Percentiles rank a stretch among this genome's conserved stretches.
These are phyloP conservation scores for Rhinogobius similis DNA, from an alignment of 2,113 vertebrate genomes.

Conservation along the genomic window DNA sequence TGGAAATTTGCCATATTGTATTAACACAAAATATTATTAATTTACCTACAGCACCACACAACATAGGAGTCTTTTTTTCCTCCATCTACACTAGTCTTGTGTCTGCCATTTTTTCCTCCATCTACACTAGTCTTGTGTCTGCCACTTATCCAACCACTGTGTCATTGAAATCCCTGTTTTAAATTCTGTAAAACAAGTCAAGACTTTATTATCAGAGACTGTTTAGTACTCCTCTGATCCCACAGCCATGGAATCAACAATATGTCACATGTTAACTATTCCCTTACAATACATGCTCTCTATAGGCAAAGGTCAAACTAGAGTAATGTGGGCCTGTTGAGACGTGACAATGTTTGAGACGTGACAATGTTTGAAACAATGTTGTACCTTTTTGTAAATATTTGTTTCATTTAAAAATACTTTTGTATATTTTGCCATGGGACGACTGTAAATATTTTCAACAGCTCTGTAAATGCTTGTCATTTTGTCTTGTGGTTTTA, in stretches of 20 bases:
- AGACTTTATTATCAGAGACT: not conserved
- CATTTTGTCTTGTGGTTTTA: constrained; percentile 28
- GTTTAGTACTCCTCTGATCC: not conserved
- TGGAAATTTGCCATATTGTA: not conserved
- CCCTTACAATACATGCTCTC: not conserved
- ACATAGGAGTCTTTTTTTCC: no score
- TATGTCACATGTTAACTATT: not conserved
- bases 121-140: no score
- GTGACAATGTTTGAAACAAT: not conserved
- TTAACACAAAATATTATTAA: not conserved
- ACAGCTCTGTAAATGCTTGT: constrained; percentile 14
- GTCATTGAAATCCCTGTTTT: not conserved
- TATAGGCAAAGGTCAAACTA: not conserved
- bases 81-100: no score
- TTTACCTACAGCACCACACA: not conserved
- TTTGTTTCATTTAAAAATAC: constrained; percentile 18
- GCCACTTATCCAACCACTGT: no score
- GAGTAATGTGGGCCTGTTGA: not conserved
- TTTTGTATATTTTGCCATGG: constrained; percentile 50
- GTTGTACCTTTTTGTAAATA: constrained; percentile 38
- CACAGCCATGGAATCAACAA: not conserved
- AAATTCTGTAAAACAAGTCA: not conserved
- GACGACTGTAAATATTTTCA: constrained; percentile 44
- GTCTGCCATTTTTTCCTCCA: no score
- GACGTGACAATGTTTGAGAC: not conserved